Percentiles rank a stretch among this genome's conserved stretches.
Conservation (phyloP, 2,888 invertebrate species). For the Mythimna impura region DNA sequence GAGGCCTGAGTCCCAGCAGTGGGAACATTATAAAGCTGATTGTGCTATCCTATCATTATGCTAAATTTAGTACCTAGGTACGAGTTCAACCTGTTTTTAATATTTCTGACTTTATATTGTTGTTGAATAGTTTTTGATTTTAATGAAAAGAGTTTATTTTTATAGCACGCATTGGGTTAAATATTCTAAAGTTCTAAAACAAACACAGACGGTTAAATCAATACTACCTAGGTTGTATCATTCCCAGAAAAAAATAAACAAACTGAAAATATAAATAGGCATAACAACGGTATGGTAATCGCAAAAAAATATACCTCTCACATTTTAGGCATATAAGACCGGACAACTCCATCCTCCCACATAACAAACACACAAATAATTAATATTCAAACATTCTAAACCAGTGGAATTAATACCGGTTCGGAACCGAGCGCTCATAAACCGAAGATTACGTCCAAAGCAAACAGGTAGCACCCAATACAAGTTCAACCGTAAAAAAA, state of each 20-base stretch:
- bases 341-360: slow-evolving; percentile 26
- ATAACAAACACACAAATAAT: slow-evolving; percentile 38
- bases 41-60: too few relatives aligned
- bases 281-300: slow-evolving; percentile 8
- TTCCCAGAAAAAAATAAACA: background rate
- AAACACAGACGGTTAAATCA: background rate
- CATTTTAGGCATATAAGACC: background rate
- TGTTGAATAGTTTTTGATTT: too few relatives aligned
- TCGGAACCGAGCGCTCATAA: slow-evolving; percentile 50
- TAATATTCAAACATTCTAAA: slow-evolving; percentile 45
- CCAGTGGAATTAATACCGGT: slow-evolving; percentile 42
- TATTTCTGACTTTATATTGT: too few relatives aligned
- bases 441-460: slow-evolving; percentile 54
- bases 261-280: background rate
- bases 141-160: too few relatives aligned
- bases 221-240: background rate
- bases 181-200: too few relatives aligned
- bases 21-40: too few relatives aligned
- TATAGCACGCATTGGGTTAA: too few relatives aligned
- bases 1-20: too few relatives aligned
- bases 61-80: too few relatives aligned
- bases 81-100: too few relatives aligned
- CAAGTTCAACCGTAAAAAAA: slow-evolving; percentile 61
- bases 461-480: slow-evolving; percentile 55
- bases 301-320: background rate